Conservation (phyloP, 2,113 vertebrate species). For the Lipotes vexillifer region DNA sequence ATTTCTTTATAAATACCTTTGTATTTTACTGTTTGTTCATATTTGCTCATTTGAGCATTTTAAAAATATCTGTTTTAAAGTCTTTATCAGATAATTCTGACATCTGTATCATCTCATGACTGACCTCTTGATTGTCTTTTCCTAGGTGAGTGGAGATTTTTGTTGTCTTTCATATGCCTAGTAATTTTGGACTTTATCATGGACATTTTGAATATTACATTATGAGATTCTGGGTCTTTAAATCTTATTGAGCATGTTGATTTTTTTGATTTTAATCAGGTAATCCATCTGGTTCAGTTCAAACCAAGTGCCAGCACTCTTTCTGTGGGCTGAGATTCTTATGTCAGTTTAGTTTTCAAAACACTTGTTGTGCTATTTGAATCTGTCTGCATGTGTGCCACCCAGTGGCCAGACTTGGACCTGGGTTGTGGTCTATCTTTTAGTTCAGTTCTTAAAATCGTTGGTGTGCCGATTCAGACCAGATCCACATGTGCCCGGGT, state of each 20-base stretch:
- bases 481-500: neutral
- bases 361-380: neutral
- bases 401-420: neutral
- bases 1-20: neutral
- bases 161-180: neutral
- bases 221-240: neutral
- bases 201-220: neutral
- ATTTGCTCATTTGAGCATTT: conserved; percentile 10
- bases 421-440: neutral
- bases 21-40: neutral
- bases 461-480: neutral
- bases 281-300: neutral
- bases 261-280: neutral
- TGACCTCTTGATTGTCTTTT: neutral
- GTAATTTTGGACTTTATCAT: neutral
- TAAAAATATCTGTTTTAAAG: neutral
- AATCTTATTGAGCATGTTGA: neutral
- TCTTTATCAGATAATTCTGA: neutral
- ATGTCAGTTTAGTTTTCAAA: conserved; percentile 1
- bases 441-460: neutral
- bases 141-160: neutral
- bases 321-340: neutral
- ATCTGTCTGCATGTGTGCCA: neutral
- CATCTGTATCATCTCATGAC: neutral
- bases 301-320: neutral